phyloP scores from a whole-genome alignment of 2,888 invertebrate species.

The Calliphora vomitoria region DNA sequence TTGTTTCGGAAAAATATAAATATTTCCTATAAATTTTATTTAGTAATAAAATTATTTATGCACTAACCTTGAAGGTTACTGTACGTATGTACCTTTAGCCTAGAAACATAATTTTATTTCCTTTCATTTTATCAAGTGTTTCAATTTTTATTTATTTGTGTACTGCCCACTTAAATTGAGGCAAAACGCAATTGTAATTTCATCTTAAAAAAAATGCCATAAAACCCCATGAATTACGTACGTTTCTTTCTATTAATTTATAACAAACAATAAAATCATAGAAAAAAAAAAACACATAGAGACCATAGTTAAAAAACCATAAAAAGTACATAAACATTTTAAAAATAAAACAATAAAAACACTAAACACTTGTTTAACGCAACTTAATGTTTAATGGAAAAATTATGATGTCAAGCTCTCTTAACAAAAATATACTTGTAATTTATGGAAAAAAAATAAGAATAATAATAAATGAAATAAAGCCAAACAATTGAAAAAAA shows the following conservation, averaged over 20 bases:
- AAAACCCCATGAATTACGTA: conserved; percentile 22
- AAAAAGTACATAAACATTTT: conserved; percentile 16
- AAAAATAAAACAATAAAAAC: conserved; percentile 18
- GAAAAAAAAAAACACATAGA: neutral
- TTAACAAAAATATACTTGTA: neutral
- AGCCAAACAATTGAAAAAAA: neutral
- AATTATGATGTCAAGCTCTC: neutral
- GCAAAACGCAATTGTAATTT: conserved; percentile 29
- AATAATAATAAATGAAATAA: neutral
- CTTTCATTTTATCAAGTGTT: conserved; percentile 32
- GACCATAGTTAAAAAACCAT: neutral
- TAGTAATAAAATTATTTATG: conserved; percentile 30
- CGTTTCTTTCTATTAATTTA: conserved; percentile 29
- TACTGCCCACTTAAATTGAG: conserved; percentile 10
- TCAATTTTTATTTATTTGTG: conserved; percentile 14
- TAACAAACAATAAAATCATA: conserved; percentile 12
- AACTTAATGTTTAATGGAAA: neutral
- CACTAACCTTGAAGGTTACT: neutral
- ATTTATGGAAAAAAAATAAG: neutral
- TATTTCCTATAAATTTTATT: neutral
- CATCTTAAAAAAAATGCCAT: neutral
- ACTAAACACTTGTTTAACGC: conserved; percentile 13
- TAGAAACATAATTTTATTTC: conserved; percentile 10
- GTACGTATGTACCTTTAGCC: neutral
- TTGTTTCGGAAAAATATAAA: neutral